Base-by-base conservation (phyloP, 2,113 vertebrate genomes). In the Epinephelus fuscoguttatus region DNA sequence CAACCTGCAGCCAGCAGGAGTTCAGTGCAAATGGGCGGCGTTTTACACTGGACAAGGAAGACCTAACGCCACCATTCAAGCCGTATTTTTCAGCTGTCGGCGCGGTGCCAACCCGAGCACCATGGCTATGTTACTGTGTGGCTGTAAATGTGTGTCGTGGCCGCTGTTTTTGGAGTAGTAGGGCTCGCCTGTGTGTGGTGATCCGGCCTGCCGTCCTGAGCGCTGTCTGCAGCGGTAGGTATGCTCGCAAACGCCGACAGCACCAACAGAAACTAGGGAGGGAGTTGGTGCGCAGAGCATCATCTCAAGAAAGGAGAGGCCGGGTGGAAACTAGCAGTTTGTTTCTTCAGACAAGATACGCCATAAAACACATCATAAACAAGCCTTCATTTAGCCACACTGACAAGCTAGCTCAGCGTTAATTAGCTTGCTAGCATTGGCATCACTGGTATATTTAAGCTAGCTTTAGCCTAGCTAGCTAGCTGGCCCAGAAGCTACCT, bases 21-120 rank as follows among this genome's bases (percentile, higher is more conserved):
- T 70, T 78, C 78, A 57, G 69, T 57, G 63, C 74, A 53, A 50
- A 86, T 91, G 91, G 91, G 90, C 72, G 92, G 89, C 10, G 87
- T 88, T 90, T 85, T 1, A 40, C 49, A 6, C 25, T 6, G 68
- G 70, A 63, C 42, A 12, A 56, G 70, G 30, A 79, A 78, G 77
- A 82, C 25, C 42, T n/a, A n/a, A 55, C 66, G 55, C 25, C 1
- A 2, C 75, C 50, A 17, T 23, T 50, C 23, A 67, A 52, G n/a
- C 33, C 14, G 7, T 64, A 37, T 50, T 60, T 55, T 21, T 30
- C 1, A 21, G 40, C 1, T 30, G 80, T 68, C 57, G 11, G 30
- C 81, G 52, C 4, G 27, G 33, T 49, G 56, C 17, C 18, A 21
- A 60, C 40, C 23, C 0, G 6, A 66, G 18, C 78, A 64, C 17